Evolutionary conservation across 1,140 invertebrate genomes (phyloP).

Genomic region (Hylaeus anthracinus): DNA sequence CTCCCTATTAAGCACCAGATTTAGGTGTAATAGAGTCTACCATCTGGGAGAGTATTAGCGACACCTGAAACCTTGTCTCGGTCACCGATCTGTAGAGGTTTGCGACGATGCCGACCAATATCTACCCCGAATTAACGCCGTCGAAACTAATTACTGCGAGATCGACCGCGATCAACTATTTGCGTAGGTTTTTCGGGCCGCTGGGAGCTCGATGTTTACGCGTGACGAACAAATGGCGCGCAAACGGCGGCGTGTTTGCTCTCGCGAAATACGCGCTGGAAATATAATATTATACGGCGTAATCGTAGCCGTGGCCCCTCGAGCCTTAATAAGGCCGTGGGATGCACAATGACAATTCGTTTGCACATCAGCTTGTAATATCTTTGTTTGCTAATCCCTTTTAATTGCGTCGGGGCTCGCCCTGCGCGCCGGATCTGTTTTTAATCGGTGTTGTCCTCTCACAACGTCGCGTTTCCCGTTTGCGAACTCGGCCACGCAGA

Average conservation of each 20-base stretch:
- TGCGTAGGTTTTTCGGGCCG: too few relatives aligned
- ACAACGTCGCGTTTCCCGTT: neutral
- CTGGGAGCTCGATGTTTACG: neutral
- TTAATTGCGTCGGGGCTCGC: slow-evolving; percentile 20
- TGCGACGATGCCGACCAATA: too few relatives aligned
- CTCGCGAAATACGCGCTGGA: neutral
- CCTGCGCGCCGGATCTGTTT: neutral
- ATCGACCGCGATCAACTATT: too few relatives aligned
- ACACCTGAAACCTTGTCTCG: too few relatives aligned
- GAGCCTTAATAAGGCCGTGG: neutral
- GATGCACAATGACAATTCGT: slow-evolving; percentile 18
- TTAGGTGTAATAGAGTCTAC: too few relatives aligned
- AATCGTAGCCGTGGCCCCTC: neutral
- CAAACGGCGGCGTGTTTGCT: slow-evolving; percentile 16
- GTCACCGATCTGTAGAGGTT: too few relatives aligned
- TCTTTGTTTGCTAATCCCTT: slow-evolving; percentile 16
- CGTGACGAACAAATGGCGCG: slow-evolving; percentile 9
- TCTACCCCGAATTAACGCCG: too few relatives aligned
- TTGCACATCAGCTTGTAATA: slow-evolving; percentile 1
- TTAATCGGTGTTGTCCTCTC: neutral
- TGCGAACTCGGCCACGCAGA: neutral
- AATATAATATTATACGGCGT: slow-evolving; percentile 5
- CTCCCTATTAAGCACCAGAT: too few relatives aligned
- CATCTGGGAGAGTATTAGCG: too few relatives aligned
- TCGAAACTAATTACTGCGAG: too few relatives aligned